phyloP scores from a whole-genome alignment of 2,113 vertebrate genomes.

The Nerophis lumbriciformis region DNA sequence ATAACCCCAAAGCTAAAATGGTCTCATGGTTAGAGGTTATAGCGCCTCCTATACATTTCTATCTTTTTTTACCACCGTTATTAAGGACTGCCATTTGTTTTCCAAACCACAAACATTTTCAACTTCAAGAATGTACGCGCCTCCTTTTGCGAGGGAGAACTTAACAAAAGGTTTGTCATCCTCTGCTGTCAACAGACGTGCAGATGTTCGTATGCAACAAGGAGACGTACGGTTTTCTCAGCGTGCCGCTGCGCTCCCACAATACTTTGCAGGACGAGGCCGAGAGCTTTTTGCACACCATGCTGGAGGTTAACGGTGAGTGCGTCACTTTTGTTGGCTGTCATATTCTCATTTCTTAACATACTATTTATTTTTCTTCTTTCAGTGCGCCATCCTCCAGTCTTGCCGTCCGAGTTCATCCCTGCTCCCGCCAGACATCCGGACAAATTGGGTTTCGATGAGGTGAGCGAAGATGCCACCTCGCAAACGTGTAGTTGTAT shows the following conservation, averaged over 20 bases:
- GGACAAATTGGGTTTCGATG: constrained; percentile 87
- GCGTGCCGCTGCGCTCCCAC: constrained; percentile 81
- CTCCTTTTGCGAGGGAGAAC: background rate
- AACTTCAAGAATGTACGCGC: background rate
- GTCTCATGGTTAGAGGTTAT: background rate
- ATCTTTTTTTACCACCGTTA: background rate
- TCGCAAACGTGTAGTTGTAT: no score
- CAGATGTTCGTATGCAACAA: constrained; percentile 89
- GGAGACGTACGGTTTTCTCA: constrained; percentile 80
- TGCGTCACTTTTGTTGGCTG: constrained; percentile 21
- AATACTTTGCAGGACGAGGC: constrained; percentile 80
- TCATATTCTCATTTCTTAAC: constrained; percentile 6
- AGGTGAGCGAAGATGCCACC: constrained; percentile 70
- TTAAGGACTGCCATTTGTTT: background rate
- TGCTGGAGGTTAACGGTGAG: constrained; percentile 85
- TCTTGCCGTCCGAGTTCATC: constrained; percentile 74
- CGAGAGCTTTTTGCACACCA: constrained; percentile 82
- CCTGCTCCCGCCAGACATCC: constrained; percentile 61
- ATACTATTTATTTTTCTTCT: constrained; percentile 32
- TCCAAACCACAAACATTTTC: background rate
- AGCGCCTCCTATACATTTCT: background rate
- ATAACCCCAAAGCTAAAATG: background rate
- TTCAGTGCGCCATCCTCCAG: constrained; percentile 76
- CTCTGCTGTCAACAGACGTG: constrained; percentile 69
- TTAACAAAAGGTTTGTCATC: background rate